phyloP scores from a whole-genome alignment of 2,113 vertebrate genomes.

The Zootoca vivipara region DNA sequence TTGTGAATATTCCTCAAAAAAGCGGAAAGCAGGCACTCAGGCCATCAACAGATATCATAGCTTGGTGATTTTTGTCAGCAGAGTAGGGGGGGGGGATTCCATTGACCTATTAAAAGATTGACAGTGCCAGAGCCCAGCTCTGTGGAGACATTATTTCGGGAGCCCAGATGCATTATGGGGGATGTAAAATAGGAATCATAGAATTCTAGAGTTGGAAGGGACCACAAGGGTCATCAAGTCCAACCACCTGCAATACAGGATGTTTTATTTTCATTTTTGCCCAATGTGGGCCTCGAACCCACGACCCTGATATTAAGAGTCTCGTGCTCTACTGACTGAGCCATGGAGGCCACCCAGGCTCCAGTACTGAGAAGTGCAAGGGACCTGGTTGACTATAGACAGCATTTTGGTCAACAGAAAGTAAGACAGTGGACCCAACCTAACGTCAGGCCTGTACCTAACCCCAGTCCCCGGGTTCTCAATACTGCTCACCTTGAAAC shows the following conservation, averaged over 20 bases:
- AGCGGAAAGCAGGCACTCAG: not conserved
- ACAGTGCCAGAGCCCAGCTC: not conserved
- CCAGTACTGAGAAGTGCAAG: not conserved
- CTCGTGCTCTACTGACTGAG: too few species aligned
- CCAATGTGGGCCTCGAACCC: too few species aligned
- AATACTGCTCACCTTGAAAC: constrained; percentile 88
- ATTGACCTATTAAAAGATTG: too few species aligned
- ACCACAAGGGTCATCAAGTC: too few species aligned
- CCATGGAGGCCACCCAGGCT: not conserved
- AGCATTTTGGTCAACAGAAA: not conserved
- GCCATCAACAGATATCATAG: not conserved
- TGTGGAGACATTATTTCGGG: not conserved
- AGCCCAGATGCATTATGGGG: not conserved
- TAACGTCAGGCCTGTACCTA: not conserved
- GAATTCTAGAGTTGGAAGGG: too few species aligned
- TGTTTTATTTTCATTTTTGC: too few species aligned
- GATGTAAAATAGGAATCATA: not conserved
- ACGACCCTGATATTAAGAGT: too few species aligned
- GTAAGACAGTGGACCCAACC: not conserved
- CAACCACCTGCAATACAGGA: too few species aligned
- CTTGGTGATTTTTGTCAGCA: not conserved
- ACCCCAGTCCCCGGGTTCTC: not conserved
- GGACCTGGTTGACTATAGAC: not conserved
- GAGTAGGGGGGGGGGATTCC: not conserved
- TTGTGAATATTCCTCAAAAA: not conserved